phyloP scores from a whole-genome alignment of 2,888 invertebrate genomes.

The Zygothrica quintamaculata region DNA sequence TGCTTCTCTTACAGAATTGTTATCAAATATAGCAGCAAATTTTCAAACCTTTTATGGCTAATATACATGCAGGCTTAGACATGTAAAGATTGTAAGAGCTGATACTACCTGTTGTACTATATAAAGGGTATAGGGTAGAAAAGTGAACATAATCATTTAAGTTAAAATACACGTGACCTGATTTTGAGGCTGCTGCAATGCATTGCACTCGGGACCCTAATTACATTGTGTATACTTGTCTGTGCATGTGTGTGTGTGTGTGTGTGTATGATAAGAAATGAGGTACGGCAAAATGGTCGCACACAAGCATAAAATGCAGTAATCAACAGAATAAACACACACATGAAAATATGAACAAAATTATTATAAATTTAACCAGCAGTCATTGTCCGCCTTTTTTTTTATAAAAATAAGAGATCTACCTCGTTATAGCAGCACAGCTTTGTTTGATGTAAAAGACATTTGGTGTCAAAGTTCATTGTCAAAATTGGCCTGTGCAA shows the following conservation, averaged over 20 bases:
- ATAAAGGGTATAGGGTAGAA: background rate
- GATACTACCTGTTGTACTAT: background rate
- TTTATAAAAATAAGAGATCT: no score
- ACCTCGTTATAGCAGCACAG: background rate
- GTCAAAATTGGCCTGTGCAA: conserved; percentile 42
- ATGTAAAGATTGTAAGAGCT: no score
- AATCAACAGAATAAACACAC: conserved; percentile 11
- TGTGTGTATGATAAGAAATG: conserved; percentile 45
- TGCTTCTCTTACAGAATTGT: no score
- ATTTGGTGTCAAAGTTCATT: conserved; percentile 48
- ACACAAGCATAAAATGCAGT: conserved; percentile 7
- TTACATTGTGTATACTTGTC: conserved; percentile 34
- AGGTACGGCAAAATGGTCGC: conserved; percentile 38
- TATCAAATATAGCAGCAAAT: no score
- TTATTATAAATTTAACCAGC: conserved; percentile 16
- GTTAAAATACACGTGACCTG: conserved; percentile 72
- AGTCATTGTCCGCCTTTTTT: conserved; percentile 4
- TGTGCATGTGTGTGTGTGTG: conserved; percentile 9
- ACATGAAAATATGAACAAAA: no score
- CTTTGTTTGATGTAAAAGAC: background rate
- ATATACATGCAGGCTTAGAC: no score
- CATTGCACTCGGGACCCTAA: conserved; percentile 41
- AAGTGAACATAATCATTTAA: conserved; percentile 50
- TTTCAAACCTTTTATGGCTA: no score
- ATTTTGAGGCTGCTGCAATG: conserved; percentile 43